Evolutionary conservation across 2,888 invertebrate species (phyloP).

Genomic region (Scrobipalpa costella): DNA sequence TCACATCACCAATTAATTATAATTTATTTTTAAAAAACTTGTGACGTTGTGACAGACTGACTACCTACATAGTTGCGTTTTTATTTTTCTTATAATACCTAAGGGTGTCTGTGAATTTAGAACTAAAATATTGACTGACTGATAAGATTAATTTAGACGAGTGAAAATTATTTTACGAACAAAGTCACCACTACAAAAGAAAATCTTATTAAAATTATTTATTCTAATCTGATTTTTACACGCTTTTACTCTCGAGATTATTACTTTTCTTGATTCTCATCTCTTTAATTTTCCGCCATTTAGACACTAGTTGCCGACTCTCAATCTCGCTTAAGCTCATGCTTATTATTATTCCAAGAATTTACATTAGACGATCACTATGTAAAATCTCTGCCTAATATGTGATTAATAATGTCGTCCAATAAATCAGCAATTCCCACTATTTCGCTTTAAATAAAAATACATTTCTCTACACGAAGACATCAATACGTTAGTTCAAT

Average conservation of each 20-base stretch:
- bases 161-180: not conserved
- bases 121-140: too few relatives aligned
- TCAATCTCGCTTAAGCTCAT: not conserved
- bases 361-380: not conserved
- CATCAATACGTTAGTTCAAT: not conserved
- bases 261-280: not conserved
- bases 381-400: not conserved
- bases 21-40: not conserved
- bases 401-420: not conserved
- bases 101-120: too few relatives aligned
- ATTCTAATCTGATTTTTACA: slow-evolving; percentile 10
- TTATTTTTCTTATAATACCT: too few relatives aligned
- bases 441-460: not conserved
- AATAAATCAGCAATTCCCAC: not conserved
- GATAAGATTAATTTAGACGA: not conserved
- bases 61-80: too few relatives aligned
- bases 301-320: slow-evolving; percentile 9
- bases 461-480: not conserved
- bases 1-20: not conserved
- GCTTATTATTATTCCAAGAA: too few relatives aligned
- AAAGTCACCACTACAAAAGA: not conserved
- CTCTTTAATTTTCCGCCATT: slow-evolving; percentile 16
- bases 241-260: slow-evolving; percentile 18
- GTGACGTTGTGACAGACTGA: not conserved
- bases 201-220: not conserved